Evolutionary conservation across 2,113 vertebrate genomes (phyloP), one percentile per base, ranked within the genome.

Genomic region (Carassius carassius): DNA sequence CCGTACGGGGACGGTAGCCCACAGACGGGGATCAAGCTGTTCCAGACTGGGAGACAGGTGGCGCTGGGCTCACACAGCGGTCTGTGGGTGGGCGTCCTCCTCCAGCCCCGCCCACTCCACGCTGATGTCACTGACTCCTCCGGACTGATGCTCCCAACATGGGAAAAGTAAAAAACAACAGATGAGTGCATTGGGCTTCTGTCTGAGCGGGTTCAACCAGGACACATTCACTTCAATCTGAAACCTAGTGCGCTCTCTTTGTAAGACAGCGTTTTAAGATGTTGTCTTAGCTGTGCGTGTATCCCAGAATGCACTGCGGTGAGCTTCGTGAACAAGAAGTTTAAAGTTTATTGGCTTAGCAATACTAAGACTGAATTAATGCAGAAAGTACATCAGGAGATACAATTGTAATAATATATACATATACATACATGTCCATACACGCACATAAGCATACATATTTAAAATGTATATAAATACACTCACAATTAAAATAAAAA

Each of bases 21-120:
- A 90, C 90, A 89, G 81, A 86, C 81, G 82, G 72, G 85, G 86
- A 86, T 88, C 73, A 83, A 85, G 85, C 88, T 89, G 83, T 84
- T 86, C 87, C 93, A 94, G 91, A 92, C 90, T 85, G 90, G 88
- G 89, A 87, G 72, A 93, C 94, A 95, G 93, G 93, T 94, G 94
- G 94, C 86, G 81, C 88, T 89, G 88, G 90, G 91, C 92, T 92
- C 89, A 92, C 90, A 72, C 92, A 92, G 92, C 90, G 89, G 56
- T 89, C 54, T 86, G 92, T 94, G 93, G 92, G 94, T 93, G 92
- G 90, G 84, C 62, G 88, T 86, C 81, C 88, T 86, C 90, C 89
- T 92, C 86, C 85, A 90, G 62, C 73, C 87, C 86, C 85, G 11
- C 56, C 72, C 87, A n/a, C 65, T 83, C 88, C 88, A 84, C 35